A percentile compares a stretch with the other conserved stretches of the same genome.
Evolutionary conservation across 2,888 invertebrate species (phyloP).

Genomic region (Imbricaverruca yamaguchii): DNA sequence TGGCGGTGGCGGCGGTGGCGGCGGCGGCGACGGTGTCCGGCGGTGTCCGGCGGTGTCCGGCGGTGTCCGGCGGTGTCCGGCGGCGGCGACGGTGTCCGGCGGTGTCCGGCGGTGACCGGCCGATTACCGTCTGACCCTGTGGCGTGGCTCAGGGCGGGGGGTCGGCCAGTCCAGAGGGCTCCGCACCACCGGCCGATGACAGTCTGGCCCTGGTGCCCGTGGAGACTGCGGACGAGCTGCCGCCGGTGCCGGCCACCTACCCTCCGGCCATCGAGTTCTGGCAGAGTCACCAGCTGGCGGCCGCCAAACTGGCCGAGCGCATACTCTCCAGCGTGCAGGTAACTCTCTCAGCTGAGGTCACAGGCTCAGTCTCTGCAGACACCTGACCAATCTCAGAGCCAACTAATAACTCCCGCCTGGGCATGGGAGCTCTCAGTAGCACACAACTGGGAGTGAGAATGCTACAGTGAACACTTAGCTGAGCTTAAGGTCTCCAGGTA

Average conservation of each 20-base stretch:
- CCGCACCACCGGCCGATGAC: neutral
- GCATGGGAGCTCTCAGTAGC: too few species aligned
- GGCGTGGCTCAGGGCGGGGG: neutral
- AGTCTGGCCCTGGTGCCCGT: neutral
- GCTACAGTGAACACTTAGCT: too few species aligned
- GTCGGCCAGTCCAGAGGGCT: neutral
- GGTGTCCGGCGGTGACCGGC: neutral
- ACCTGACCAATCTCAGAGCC: too few species aligned
- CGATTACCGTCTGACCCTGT: neutral
- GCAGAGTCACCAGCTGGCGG: slow-evolving; percentile 5
- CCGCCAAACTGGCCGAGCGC: neutral
- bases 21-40: neutral
- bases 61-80: neutral
- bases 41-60: too few species aligned
- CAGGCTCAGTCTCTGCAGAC: too few species aligned
- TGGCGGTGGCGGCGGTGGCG: neutral
- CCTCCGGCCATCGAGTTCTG: slow-evolving; percentile 6
- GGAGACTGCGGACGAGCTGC: neutral
- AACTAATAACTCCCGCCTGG: too few species aligned
- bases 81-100: too few species aligned
- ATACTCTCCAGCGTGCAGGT: neutral
- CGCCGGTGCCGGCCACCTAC: neutral
- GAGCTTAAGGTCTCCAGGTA: too few species aligned
- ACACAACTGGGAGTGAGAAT: too few species aligned
- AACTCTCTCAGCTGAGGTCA: neutral